phyloP scores from a whole-genome alignment of 2,888 invertebrate species.

The Seladonia tumulorum region DNA sequence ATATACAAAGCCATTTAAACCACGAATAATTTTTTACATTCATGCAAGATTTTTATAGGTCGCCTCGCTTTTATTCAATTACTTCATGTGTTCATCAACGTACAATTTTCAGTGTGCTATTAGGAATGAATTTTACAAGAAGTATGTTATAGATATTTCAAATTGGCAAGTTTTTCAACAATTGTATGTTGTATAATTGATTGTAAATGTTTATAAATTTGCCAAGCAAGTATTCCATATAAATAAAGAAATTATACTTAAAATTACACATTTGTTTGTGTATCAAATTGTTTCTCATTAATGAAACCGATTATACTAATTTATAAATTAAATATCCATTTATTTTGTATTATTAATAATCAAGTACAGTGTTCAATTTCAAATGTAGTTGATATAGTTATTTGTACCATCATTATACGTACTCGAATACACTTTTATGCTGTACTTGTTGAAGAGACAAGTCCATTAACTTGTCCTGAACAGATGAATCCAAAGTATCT shows the following conservation, averaged over 20 bases:
- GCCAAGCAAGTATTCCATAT: slow-evolving; percentile 19
- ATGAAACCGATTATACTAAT: not conserved
- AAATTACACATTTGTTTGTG: slow-evolving; percentile 4
- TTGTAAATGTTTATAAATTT: slow-evolving; percentile 44
- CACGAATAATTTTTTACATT: not conserved
- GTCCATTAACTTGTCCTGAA: slow-evolving; percentile 89
- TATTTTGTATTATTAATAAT: slow-evolving; percentile 10
- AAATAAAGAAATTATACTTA: slow-evolving; percentile 52
- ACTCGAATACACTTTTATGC: slow-evolving; percentile 68
- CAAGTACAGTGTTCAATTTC: slow-evolving; percentile 6
- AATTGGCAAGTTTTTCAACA: slow-evolving; percentile 22
- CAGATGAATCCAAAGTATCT: slow-evolving; percentile 86
- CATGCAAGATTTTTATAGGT: not conserved
- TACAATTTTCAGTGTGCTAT: slow-evolving; percentile 19
- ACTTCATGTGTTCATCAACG: slow-evolving; percentile 21
- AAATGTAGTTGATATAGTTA: not conserved
- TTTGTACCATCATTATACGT: slow-evolving; percentile 23
- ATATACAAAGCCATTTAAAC: slow-evolving; percentile 1
- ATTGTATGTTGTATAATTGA: slow-evolving; percentile 36
- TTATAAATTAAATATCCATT: slow-evolving; percentile 1
- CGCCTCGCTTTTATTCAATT: not conserved
- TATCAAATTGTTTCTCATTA: slow-evolving; percentile 6
- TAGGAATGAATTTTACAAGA: slow-evolving; percentile 25
- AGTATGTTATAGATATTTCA: slow-evolving; percentile 23
- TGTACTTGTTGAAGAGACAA: slow-evolving; percentile 85